Conservation (phyloP, 2,888 invertebrate genomes). For the Crematogaster levior region DNA sequence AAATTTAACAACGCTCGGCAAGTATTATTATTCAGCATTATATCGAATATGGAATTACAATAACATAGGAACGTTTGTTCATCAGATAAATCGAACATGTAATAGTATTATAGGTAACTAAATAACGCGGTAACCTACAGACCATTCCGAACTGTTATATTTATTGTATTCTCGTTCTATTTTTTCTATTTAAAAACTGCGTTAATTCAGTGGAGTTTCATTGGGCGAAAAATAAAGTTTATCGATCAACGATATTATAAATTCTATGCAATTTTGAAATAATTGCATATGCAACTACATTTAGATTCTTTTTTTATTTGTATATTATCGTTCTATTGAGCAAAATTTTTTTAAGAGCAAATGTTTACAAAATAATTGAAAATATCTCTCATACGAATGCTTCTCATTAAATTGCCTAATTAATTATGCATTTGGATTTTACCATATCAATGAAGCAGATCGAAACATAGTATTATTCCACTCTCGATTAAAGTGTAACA, state of each 20-base stretch:
- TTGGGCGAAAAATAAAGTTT: not conserved
- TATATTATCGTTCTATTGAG: not conserved
- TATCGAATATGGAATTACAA: slow-evolving; percentile 13
- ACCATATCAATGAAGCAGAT: not conserved
- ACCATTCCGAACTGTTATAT: not conserved
- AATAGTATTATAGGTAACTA: slow-evolving; percentile 13
- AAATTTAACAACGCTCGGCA: slow-evolving; percentile 15
- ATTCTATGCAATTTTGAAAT: not conserved
- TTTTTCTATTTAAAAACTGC: not conserved
- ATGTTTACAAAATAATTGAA: not conserved
- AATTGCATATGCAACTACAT: not conserved
- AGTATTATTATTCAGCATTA: slow-evolving; percentile 32
- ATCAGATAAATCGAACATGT: slow-evolving; percentile 3
- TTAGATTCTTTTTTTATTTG: not conserved
- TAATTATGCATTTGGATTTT: not conserved
- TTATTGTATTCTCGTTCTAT: not conserved
- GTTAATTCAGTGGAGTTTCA: not conserved
- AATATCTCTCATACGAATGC: not conserved
- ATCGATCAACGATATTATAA: not conserved
- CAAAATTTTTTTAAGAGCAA: not conserved
- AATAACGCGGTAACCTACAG: not conserved
- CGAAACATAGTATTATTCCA: not conserved
- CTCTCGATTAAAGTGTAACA: not conserved
- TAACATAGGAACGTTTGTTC: not conserved
- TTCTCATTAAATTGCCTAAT: not conserved